These are phyloP conservation scores for Dolichoris vasculosae DNA, from an alignment of 1,140 invertebrate species.

Conservation along the genomic window DNA sequence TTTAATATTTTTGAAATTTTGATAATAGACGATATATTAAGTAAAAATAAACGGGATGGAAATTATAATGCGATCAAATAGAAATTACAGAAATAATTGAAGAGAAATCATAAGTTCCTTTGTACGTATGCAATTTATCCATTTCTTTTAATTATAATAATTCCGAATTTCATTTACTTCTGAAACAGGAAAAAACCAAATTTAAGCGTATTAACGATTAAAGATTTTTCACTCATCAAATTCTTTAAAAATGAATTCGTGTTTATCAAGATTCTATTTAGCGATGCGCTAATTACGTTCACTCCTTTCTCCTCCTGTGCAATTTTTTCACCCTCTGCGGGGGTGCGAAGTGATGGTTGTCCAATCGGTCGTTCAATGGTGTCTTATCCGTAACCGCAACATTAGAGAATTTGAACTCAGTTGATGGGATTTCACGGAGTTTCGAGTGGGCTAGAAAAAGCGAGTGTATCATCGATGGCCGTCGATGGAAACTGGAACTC, in stretches of 20 bases:
- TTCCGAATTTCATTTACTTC: not conserved
- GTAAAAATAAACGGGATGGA: not conserved
- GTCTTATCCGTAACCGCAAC: not conserved
- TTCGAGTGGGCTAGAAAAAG: conserved; percentile 17
- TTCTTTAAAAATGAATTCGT: not conserved
- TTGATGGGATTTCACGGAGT: not conserved
- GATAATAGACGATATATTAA: not conserved
- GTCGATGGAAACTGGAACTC: conserved; percentile 36
- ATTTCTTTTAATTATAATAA: not conserved
- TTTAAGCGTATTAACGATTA: not conserved
- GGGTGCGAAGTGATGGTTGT: not conserved
- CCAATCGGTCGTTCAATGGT: not conserved
- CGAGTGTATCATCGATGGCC: conserved; percentile 16
- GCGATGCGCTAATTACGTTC: not conserved
- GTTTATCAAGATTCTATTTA: no score
- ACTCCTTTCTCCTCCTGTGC: not conserved
- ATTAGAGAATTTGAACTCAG: not conserved
- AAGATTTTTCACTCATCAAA: conserved; percentile 6
- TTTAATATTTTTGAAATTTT: not conserved
- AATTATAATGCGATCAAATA: no score
- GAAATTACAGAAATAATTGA: not conserved
- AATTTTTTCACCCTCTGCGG: not conserved
- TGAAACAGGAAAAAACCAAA: not conserved
- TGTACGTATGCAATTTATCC: not conserved
- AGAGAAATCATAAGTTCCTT: not conserved